Conservation (phyloP, 2,888 invertebrate genomes). For the Cataglyphis livida region DNA sequence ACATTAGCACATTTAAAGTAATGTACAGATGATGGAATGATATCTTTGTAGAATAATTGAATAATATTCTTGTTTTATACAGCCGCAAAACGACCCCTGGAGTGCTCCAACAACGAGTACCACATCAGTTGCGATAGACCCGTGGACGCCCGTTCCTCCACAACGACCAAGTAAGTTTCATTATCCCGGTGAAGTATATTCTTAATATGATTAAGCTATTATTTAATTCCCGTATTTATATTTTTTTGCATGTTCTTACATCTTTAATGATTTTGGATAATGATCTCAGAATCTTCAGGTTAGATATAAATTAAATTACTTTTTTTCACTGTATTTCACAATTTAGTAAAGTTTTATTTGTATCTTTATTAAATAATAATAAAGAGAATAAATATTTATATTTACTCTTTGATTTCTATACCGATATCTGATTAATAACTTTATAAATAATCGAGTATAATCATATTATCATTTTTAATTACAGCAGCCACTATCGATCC, state of each 20-base stretch:
- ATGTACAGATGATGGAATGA: conserved; percentile 13
- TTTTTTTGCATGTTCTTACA: conserved; percentile 70
- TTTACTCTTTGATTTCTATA: background rate
- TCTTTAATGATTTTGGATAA: conserved; percentile 66
- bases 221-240: conserved; percentile 49
- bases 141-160: conserved; percentile 88
- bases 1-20: background rate
- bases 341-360: background rate
- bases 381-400: background rate
- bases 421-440: background rate
- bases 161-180: conserved; percentile 82
- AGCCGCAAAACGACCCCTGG: conserved; percentile 89
- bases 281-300: conserved; percentile 69
- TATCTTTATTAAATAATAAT: background rate
- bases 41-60: conserved; percentile 1
- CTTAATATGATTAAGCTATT: conserved; percentile 1
- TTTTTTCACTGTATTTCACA: background rate
- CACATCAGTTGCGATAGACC: conserved; percentile 86
- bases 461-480: conserved; percentile 57
- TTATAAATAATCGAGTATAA: background rate
- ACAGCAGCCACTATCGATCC: conserved; percentile 82
- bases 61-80: conserved; percentile 72
- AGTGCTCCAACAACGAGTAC: conserved; percentile 86
- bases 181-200: conserved; percentile 22
- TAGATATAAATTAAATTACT: conserved; percentile 67